These are phyloP conservation scores for Polypterus senegalus DNA, from an alignment of 2,113 vertebrate genomes.

Conservation along the genomic window DNA sequence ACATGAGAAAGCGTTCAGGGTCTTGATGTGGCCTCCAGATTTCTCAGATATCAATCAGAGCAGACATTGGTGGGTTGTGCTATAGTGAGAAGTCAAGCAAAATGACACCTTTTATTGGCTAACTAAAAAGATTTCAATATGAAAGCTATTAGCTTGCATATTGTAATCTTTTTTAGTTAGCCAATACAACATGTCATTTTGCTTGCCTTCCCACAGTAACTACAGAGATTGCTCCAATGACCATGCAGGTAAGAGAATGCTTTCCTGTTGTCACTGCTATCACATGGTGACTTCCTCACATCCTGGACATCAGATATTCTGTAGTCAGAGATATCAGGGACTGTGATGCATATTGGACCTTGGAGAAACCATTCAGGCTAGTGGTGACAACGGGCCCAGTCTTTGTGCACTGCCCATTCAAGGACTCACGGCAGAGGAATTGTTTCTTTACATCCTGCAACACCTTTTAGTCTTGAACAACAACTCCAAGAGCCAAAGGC, in stretches of 20 bases:
- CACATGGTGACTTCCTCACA: slow-evolving; percentile 50
- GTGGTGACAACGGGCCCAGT: slow-evolving; percentile 47
- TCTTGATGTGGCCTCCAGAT: no score
- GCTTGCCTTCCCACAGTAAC: background rate
- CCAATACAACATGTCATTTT: no score
- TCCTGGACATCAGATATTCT: slow-evolving; percentile 57
- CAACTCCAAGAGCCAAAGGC: slow-evolving; percentile 36
- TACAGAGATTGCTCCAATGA: slow-evolving; percentile 58
- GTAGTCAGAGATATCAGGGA: slow-evolving; percentile 77
- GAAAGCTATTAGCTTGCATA: no score
- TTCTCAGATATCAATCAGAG: no score
- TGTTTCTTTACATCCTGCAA: slow-evolving; percentile 45
- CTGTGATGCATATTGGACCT: slow-evolving; percentile 50
- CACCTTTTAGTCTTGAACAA: slow-evolving; percentile 35
- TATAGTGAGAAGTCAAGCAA: no score
- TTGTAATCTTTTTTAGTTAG: no score
- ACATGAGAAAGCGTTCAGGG: no score
- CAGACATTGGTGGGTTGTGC: no score
- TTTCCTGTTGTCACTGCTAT: slow-evolving; percentile 57
- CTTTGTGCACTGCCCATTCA: slow-evolving; percentile 40
- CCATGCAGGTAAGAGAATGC: slow-evolving; percentile 65
- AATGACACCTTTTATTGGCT: no score
- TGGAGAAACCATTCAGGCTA: slow-evolving; percentile 54
- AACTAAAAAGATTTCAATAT: no score
- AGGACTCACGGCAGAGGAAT: slow-evolving; percentile 57